phyloP scores from a whole-genome alignment of 2,797 vertebrate genomes.

The Falco concolor region DNA sequence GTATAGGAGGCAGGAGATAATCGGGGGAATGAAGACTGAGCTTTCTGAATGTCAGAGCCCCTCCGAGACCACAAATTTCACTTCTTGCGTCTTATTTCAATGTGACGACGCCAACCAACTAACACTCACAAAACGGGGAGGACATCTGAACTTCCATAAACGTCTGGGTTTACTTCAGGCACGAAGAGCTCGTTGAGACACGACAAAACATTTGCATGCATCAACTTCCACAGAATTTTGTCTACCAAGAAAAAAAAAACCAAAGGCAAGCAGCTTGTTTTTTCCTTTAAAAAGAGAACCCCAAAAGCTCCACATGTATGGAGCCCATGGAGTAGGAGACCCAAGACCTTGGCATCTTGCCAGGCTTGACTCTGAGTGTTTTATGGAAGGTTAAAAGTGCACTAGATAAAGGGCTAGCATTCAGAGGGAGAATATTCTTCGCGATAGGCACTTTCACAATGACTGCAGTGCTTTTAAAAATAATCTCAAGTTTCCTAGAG shows the following conservation, averaged over 20 bases:
- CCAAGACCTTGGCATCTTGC: conserved; percentile 23
- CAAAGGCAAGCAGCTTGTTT: background rate
- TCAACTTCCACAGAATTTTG: background rate
- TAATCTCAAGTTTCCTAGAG: conserved; percentile 30
- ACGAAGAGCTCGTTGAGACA: background rate
- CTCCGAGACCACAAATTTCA: background rate
- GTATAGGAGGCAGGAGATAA: background rate
- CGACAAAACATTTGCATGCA: background rate
- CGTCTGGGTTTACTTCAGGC: background rate
- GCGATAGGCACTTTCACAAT: conserved; percentile 39
- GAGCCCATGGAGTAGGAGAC: background rate
- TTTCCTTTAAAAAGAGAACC: background rate
- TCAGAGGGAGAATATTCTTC: conserved; percentile 28
- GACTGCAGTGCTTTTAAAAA: conserved; percentile 41
- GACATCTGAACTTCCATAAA: background rate
- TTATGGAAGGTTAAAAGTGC: conserved; percentile 70
- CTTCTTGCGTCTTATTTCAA: background rate
- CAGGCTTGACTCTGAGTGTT: conserved; percentile 45
- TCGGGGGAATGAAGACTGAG: background rate
- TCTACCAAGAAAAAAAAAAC: background rate
- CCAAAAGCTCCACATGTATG: background rate
- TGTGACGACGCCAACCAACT: background rate
- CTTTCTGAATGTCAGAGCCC: background rate
- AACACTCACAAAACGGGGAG: background rate
- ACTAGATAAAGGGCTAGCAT: conserved; percentile 53